These are phyloP conservation scores for Chelonus formosanus DNA, from an alignment of 2,888 invertebrate species.

Conservation along the genomic window DNA sequence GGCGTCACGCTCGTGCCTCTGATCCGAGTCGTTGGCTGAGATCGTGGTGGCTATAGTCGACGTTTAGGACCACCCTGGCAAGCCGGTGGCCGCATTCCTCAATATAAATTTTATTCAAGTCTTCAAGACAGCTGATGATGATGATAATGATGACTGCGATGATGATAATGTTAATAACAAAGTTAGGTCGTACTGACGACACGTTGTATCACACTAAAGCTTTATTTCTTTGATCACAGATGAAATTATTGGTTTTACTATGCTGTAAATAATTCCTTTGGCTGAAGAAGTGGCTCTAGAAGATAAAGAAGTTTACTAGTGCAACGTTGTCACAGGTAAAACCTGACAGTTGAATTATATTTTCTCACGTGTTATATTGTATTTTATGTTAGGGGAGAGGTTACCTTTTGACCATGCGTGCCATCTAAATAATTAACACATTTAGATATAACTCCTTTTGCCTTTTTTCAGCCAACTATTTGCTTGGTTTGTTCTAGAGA, in stretches of 20 bases:
- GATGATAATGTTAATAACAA: not conserved
- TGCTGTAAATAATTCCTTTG: slow-evolving; percentile 2
- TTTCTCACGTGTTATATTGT: slow-evolving; percentile 9
- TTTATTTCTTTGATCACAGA: slow-evolving; percentile 36
- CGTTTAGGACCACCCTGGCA: slow-evolving; percentile 24
- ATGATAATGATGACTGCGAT: not conserved
- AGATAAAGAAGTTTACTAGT: not conserved
- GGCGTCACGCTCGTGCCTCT: slow-evolving; percentile 42
- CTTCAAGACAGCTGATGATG: not conserved
- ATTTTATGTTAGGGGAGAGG: slow-evolving; percentile 12
- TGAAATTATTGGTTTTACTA: slow-evolving; percentile 1
- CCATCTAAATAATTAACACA: slow-evolving; percentile 13
- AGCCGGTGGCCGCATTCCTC: slow-evolving; percentile 39
- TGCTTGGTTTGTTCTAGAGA: not conserved
- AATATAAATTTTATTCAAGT: slow-evolving; percentile 8
- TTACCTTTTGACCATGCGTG: slow-evolving; percentile 23
- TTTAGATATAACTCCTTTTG: not conserved
- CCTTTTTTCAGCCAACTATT: not conserved
- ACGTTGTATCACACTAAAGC: slow-evolving; percentile 30
- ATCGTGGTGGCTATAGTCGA: slow-evolving; percentile 36
- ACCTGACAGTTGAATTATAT: slow-evolving; percentile 24
- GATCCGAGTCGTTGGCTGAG: slow-evolving; percentile 32
- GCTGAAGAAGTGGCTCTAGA: no score
- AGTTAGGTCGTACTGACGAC: not conserved
- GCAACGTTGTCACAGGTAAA: not conserved